Evolutionary conservation across 2,888 invertebrate species (phyloP).

Genomic region (Chrysodeixis includens): DNA sequence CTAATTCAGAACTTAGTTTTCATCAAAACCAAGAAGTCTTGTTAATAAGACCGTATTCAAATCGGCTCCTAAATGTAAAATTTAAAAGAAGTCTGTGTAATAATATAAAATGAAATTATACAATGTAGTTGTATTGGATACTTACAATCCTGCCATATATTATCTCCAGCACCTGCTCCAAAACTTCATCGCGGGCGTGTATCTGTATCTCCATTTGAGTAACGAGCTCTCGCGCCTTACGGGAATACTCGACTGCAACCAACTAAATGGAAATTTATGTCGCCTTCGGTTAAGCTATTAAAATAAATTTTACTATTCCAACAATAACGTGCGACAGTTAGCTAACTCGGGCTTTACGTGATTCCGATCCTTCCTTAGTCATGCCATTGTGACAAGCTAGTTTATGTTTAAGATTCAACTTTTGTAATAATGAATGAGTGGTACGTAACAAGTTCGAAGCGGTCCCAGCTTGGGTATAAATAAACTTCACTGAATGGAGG

Average conservation of each 20-base stretch:
- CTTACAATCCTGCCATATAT: constrained; percentile 55
- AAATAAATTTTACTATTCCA: constrained; percentile 60
- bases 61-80: background rate
- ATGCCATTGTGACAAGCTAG: constrained; percentile 6
- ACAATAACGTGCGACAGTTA: constrained; percentile 46
- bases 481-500: constrained; percentile 29
- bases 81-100: background rate
- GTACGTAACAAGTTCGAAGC: constrained; percentile 23
- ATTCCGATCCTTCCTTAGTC: background rate
- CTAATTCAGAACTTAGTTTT: no score
- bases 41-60: background rate
- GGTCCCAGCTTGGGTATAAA: constrained; percentile 31
- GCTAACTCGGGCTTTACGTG: constrained; percentile 32
- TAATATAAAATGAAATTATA: constrained; percentile 19
- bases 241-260: constrained; percentile 70
- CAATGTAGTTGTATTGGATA: constrained; percentile 20
- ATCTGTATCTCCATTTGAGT: constrained; percentile 76
- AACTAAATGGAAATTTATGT: constrained; percentile 80
- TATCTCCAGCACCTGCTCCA: constrained; percentile 73
- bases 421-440: constrained; percentile 4
- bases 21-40: background rate
- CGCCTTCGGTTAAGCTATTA: constrained; percentile 63
- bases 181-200: constrained; percentile 71
- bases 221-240: constrained; percentile 66
- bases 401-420: constrained; percentile 10